Evolutionary conservation across 2,113 vertebrate species (phyloP).

Genomic region (Hiodon alosoides): DNA sequence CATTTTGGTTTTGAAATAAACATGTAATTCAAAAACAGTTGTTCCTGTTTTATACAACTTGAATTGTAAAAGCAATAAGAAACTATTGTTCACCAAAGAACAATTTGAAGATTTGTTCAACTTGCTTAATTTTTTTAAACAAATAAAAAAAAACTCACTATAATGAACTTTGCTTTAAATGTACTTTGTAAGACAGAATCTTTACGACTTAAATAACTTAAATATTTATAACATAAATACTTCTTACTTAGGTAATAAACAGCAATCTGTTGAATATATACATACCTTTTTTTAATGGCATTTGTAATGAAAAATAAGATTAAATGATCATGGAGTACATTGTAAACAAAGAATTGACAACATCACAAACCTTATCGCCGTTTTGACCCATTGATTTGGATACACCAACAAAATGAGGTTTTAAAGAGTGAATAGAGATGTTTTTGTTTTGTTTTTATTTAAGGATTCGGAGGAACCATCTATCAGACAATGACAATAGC

Average conservation of each 20-base stretch:
- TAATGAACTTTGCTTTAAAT: neutral
- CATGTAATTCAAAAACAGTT: slow-evolving; percentile 30
- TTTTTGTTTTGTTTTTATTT: slow-evolving; percentile 40
- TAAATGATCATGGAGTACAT: neutral
- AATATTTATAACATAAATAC: neutral
- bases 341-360: slow-evolving; percentile 52
- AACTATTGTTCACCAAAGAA: neutral
- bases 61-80: neutral
- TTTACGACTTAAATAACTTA: neutral
- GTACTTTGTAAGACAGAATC: neutral
- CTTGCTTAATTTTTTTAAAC: too few species aligned
- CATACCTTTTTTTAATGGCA: neutral
- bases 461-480: slow-evolving; percentile 19
- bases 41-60: neutral
- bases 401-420: slow-evolving; percentile 17
- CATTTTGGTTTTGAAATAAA: slow-evolving; percentile 62
- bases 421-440: slow-evolving; percentile 53
- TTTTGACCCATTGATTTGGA: neutral
- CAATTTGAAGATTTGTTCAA: neutral
- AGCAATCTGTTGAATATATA: neutral
- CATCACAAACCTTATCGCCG: slow-evolving; percentile 41
- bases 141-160: slow-evolving; percentile 5
- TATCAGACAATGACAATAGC: slow-evolving; percentile 30
- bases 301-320: neutral
- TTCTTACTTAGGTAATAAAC: too few species aligned